These are phyloP conservation scores for Myzus persicae DNA, from an alignment of 1,140 invertebrate species.

Conservation along the genomic window DNA sequence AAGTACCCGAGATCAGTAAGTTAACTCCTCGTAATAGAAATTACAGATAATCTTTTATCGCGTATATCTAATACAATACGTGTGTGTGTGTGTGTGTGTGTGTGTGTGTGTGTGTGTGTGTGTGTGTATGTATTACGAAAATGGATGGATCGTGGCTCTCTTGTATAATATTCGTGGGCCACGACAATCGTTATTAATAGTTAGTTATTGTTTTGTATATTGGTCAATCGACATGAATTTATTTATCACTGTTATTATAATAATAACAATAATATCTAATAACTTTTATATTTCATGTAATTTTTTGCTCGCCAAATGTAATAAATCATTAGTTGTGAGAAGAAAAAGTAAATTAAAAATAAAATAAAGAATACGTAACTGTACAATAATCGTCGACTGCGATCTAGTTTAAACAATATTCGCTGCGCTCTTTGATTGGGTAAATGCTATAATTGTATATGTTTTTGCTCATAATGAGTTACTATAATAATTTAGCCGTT, in stretches of 20 bases:
- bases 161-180: conserved; percentile 4
- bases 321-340: conserved; percentile 34
- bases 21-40: background rate
- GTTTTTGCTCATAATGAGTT: background rate
- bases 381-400: background rate
- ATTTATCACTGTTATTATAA: background rate
- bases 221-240: conserved; percentile 3
- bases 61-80: background rate
- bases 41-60: background rate
- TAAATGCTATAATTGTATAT: background rate
- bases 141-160: conserved; percentile 8
- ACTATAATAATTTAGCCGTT: background rate
- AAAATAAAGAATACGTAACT: background rate
- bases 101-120: background rate
- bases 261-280: background rate
- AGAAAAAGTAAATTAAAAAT: background rate
- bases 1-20: background rate
- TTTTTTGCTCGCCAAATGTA: background rate
- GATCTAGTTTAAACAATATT: background rate
- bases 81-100: too few relatives aligned
- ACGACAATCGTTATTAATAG: conserved; percentile 34
- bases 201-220: background rate
- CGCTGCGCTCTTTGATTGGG: background rate
- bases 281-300: background rate
- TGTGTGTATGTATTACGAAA: background rate